A percentile compares a stretch with the other conserved stretches of the same genome.
Evolutionary conservation across 2,797 vertebrate genomes (phyloP).

Genomic region (Dicrostonyx torquatus): DNA sequence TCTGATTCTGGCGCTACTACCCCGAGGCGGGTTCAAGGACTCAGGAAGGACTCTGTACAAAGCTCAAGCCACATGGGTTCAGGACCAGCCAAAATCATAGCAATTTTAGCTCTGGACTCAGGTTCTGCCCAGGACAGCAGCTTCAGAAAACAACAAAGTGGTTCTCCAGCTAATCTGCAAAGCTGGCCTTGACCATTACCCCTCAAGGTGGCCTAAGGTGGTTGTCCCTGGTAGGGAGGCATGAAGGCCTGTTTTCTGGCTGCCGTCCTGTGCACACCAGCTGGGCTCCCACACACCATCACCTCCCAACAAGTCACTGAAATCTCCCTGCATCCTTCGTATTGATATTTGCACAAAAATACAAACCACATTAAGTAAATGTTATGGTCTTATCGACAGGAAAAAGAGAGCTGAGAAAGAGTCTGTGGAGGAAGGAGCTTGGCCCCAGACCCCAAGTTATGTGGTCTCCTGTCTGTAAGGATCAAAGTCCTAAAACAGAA

Average conservation of each 20-base stretch:
- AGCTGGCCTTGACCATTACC: neutral
- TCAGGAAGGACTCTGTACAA: neutral
- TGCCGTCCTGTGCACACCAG: neutral
- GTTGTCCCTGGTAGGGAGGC: fast-evolving
- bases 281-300: neutral
- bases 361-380: slow-evolving; percentile 59
- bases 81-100: neutral
- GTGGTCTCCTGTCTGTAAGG: neutral
- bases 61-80: neutral
- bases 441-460: neutral
- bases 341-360: neutral
- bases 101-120: neutral
- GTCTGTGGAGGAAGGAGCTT: neutral
- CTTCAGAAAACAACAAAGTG: neutral
- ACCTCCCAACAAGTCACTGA: neutral
- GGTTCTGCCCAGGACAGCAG: neutral
- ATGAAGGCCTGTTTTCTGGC: neutral
- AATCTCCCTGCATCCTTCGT: neutral
- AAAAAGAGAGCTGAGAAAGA: slow-evolving; percentile 23
- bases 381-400: neutral
- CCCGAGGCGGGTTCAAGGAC: fast-evolving
- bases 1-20: neutral
- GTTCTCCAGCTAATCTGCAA: neutral
- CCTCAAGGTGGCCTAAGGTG: neutral
- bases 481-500: neutral